Evolutionary conservation across 2,797 vertebrate species (phyloP).

Genomic region (Sebastiscus albofasciatus): DNA sequence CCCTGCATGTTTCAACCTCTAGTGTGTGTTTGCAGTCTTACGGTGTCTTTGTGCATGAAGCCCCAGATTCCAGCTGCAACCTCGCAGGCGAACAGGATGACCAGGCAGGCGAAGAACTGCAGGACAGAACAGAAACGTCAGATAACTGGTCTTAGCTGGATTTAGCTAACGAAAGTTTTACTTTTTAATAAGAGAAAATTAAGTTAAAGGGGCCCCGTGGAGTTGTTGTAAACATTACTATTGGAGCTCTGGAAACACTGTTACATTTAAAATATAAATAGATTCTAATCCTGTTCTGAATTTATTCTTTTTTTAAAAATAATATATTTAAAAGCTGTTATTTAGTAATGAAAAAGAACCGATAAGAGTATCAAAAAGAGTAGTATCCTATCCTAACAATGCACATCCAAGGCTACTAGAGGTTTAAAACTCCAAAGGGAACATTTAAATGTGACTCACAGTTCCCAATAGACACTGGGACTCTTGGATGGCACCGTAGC

Average conservation of each 20-base stretch:
- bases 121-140: background rate
- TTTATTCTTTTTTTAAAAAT: no score
- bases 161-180: background rate
- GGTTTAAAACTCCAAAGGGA: background rate
- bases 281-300: no score
- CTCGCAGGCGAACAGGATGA: conserved; percentile 96
- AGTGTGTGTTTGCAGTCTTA: conserved; percentile 63
- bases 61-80: conserved; percentile 97
- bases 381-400: accelerated
- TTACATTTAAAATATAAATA: no score
- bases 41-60: conserved; percentile 94
- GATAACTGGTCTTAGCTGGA: background rate
- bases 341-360: no score
- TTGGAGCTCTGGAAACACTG: no score
- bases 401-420: background rate
- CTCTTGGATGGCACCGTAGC: conserved; percentile 98
- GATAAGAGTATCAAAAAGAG: no score
- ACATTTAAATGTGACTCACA: conserved; percentile 80
- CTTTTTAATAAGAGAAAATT: background rate
- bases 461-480: conserved; percentile 98
- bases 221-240: background rate
- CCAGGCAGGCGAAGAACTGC: conserved; percentile 96
- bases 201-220: background rate
- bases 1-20: background rate
- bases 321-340: no score